Conservation (phyloP, 2,113 vertebrate genomes). For the Cyanoliseus patagonus region DNA sequence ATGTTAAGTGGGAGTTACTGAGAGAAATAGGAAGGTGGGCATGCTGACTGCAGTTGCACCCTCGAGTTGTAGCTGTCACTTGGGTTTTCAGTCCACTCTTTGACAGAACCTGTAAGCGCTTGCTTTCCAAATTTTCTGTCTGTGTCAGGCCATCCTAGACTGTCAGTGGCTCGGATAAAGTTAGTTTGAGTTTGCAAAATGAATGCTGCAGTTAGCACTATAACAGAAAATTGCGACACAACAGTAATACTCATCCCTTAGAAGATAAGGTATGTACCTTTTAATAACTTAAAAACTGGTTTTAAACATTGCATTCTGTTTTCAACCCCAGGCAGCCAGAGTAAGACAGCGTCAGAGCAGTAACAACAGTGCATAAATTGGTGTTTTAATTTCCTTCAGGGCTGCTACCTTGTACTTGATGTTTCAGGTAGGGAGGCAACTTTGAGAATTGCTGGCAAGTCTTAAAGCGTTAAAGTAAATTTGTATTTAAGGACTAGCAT, state of each 20-base stretch:
- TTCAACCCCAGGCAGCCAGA: not conserved
- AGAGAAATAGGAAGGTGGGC: not conserved
- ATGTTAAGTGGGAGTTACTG: not conserved
- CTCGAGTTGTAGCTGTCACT: not conserved
- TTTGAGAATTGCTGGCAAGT: not conserved
- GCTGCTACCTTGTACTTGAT: not conserved
- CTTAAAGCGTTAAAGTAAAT: not conserved
- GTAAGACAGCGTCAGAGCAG: not conserved
- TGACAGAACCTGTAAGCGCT: not conserved
- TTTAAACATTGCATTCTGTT: not conserved
- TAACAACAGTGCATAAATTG: not conserved
- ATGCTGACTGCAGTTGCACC: fast-evolving
- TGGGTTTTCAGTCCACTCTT: not conserved
- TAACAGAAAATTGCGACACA: not conserved
- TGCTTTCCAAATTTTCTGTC: not conserved
- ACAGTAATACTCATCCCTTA: not conserved
- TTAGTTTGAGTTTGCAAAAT: not conserved
- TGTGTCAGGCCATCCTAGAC: not conserved
- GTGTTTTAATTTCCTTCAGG: not conserved
- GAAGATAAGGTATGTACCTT: not conserved
- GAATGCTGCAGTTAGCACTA: not conserved
- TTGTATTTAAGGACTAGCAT: not conserved
- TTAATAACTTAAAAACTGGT: not conserved
- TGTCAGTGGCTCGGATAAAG: not conserved
- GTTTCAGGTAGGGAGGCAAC: not conserved